Conservation (phyloP, 2,888 invertebrate species). For the Tortrix viridana region DNA sequence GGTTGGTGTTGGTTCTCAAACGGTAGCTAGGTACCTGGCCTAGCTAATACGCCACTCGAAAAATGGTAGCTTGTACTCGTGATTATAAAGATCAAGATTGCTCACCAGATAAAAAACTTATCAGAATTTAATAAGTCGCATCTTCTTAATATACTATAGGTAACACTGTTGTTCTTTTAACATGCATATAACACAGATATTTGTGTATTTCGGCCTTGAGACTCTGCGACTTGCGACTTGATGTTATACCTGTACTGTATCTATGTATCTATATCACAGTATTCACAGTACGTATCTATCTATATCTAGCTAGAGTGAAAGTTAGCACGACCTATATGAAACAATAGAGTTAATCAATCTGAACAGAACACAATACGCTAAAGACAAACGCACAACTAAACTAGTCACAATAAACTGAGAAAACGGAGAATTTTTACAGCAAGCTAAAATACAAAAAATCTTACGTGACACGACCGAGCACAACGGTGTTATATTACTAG, state of each 20-base stretch:
- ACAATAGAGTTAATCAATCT: constrained; percentile 48
- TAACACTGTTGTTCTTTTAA: constrained; percentile 58
- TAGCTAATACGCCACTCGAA: constrained; percentile 59
- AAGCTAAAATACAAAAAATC: constrained; percentile 79
- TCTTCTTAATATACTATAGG: constrained; percentile 54
- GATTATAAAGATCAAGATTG: constrained; percentile 48
- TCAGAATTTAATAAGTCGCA: constrained; percentile 56
- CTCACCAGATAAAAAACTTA: constrained; percentile 47
- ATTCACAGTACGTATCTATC: constrained; percentile 53
- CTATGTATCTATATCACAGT: constrained; percentile 49
- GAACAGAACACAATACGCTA: constrained; percentile 52
- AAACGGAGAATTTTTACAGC: constrained; percentile 61
- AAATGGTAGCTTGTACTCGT: constrained; percentile 52
- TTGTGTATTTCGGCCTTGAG: constrained; percentile 83
- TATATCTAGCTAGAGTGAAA: constrained; percentile 84
- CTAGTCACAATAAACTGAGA: constrained; percentile 57
- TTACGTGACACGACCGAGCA: constrained; percentile 84
- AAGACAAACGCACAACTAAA: constrained; percentile 55
- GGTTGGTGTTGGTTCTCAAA: constrained; percentile 31
- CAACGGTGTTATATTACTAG: constrained; percentile 84
- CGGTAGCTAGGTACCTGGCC: constrained; percentile 44
- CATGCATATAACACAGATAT: constrained; percentile 65
- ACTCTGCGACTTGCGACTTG: constrained; percentile 77
- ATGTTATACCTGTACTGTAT: constrained; percentile 74
- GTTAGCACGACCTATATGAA: constrained; percentile 79